Evolutionary conservation across 2,797 vertebrate genomes (phyloP).

Genomic region (Gadopsis bispinosus): DNA sequence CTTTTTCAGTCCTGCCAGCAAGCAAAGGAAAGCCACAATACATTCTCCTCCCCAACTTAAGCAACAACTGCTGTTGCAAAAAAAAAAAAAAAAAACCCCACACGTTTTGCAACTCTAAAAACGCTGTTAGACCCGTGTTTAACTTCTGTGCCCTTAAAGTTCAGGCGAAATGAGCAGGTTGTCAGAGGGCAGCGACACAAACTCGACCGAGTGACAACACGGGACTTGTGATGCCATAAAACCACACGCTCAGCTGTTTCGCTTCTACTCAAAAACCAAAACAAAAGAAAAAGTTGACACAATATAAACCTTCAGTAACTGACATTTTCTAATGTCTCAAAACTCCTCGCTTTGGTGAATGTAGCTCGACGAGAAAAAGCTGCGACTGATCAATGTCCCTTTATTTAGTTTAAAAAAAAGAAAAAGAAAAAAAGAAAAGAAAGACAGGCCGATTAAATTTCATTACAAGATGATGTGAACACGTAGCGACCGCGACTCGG

Average conservation of each 20-base stretch:
- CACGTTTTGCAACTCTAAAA: neutral
- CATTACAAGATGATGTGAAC: conserved; percentile 72
- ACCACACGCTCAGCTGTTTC: conserved; percentile 17
- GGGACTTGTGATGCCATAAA: conserved; percentile 2
- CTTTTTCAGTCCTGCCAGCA: conserved; percentile 26
- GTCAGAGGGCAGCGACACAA: conserved; percentile 35
- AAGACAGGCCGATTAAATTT: conserved; percentile 33
- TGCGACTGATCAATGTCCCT: conserved; percentile 37
- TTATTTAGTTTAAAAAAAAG: neutral
- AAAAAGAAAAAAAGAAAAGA: too few species aligned
- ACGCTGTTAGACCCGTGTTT: neutral
- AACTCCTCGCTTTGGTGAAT: conserved; percentile 71
- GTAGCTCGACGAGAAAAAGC: conserved; percentile 55
- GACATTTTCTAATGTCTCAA: conserved; percentile 49
- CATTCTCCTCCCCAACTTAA: conserved; percentile 31
- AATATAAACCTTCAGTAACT: conserved; percentile 34
- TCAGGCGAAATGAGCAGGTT: conserved; percentile 15
- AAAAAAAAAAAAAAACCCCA: conserved; percentile 7
- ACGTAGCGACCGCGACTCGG: conserved; percentile 43
- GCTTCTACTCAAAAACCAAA: conserved; percentile 29
- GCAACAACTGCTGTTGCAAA: conserved; percentile 4
- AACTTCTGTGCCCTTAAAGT: conserved; percentile 15
- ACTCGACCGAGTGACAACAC: conserved; percentile 1
- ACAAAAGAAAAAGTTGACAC: conserved; percentile 30
- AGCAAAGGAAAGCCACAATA: conserved; percentile 26